phyloP scores from a whole-genome alignment of 2,113 vertebrate genomes.

The Mirounga angustirostris region DNA sequence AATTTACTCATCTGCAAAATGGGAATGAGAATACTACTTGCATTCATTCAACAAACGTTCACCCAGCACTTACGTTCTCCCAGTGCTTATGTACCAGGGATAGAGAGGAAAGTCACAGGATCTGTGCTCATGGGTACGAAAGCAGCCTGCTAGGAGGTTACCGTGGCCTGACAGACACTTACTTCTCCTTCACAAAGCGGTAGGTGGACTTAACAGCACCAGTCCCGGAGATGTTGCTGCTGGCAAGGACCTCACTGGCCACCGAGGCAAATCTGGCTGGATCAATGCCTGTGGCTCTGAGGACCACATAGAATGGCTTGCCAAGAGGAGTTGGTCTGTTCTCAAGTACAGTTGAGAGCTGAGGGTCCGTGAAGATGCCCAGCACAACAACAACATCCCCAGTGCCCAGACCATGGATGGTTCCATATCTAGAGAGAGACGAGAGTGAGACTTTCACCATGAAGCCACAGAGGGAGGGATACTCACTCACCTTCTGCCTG shows the following conservation, averaged over 20 bases:
- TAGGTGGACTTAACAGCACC: neutral
- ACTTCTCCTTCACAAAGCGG: conserved; percentile 64
- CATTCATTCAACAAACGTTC: neutral
- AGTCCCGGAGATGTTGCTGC: neutral
- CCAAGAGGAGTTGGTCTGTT: neutral
- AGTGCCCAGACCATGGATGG: neutral
- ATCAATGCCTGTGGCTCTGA: conserved; percentile 42
- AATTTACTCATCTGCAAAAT: conserved; percentile 43
- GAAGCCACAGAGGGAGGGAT: neutral
- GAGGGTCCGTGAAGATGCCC: conserved; percentile 34
- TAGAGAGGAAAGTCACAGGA: neutral
- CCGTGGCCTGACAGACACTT: neutral
- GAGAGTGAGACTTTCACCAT: neutral
- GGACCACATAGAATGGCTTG: conserved; percentile 38
- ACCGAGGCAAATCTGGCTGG: conserved; percentile 23
- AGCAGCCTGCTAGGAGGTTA: neutral
- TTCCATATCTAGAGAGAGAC: conserved; percentile 19
- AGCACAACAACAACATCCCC: conserved; percentile 14
- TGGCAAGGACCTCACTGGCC: conserved; percentile 66
- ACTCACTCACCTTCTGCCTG: neutral
- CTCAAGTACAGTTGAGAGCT: conserved; percentile 6
- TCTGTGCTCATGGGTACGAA: neutral
- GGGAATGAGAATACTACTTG: neutral
- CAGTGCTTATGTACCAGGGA: neutral
- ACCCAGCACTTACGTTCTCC: neutral